phyloP scores from a whole-genome alignment of 2,797 vertebrate species.

The Malacoraja senta region DNA sequence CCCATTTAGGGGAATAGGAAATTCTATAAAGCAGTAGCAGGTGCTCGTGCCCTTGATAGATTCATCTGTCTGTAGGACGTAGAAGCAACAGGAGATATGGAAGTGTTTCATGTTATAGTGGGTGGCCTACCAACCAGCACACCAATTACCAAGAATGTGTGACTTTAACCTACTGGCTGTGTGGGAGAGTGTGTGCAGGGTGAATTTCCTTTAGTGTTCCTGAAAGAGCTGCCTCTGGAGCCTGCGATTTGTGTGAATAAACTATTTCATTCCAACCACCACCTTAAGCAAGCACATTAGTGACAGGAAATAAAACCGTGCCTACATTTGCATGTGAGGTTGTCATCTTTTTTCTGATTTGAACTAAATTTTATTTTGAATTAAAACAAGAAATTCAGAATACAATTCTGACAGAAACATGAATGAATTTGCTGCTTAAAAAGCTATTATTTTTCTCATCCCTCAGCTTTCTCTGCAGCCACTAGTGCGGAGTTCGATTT shows the following conservation, averaged over 20 bases:
- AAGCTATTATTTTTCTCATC: background rate
- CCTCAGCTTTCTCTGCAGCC: background rate
- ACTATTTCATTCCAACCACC: constrained; percentile 29
- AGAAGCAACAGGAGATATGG: background rate
- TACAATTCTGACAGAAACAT: background rate
- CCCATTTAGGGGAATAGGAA: background rate
- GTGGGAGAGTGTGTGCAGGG: background rate
- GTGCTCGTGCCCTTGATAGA: background rate
- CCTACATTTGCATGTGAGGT: background rate
- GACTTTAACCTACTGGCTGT: background rate
- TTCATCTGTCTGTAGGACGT: background rate
- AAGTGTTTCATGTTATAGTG: background rate
- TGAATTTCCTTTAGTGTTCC: background rate
- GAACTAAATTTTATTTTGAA: background rate
- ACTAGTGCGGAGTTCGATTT: background rate
- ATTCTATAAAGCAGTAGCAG: background rate
- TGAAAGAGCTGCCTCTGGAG: constrained; percentile 18
- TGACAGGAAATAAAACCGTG: background rate
- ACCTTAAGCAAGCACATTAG: background rate
- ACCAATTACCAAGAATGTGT: constrained; percentile 23
- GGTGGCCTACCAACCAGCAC: background rate
- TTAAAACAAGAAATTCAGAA: background rate
- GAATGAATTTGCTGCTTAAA: background rate
- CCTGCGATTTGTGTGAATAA: constrained; percentile 12
- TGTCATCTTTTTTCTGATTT: background rate